Evolutionary conservation across 2,888 invertebrate genomes (phyloP), one percentile per base, ranked within the genome.

Genomic region (Salticus scenicus): DNA sequence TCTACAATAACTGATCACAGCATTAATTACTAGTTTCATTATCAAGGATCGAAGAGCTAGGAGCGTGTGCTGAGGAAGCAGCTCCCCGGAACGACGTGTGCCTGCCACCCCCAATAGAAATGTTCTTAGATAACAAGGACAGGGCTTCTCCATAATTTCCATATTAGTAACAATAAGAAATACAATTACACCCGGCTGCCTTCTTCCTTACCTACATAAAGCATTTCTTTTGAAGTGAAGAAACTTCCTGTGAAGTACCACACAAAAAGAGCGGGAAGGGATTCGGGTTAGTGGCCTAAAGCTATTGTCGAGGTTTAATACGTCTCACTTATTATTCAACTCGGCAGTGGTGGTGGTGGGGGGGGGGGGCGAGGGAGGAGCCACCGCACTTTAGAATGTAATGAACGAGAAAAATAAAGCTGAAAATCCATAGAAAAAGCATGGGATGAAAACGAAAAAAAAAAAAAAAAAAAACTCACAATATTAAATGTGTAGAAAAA

Each of bases 11-110:
- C 85, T 87, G 87, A 87, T 87, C 87, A 79, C 81, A 77, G 78
- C 81, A 85, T 87, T 87, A 87, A 87, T 87, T 87, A 87, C 85
- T 78, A 87, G 87, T 87, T 87, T 87, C 87, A 87, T 87, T 87
- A 87, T 84, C 85, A 81, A 76, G 87, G 78, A 87, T 87, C 87
- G 87, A 87, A 87, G 83, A 81, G 78, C 81, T 76, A 73, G 76
- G 84, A 87, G 87, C 81, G 63, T 77, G 79, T 75, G 79, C 83
- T 75, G 37, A 87, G 84, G 87, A 76, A 79, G 83, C 47, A 30
- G 67, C 71, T 74, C 75, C 79, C 85, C 42, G 51, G 72, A 70
- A 76, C 71, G 72, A 28, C 74, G 79, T 67, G 57, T 67, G 70
- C 75, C 28, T 24, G 57, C 57, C 24, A 57, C 78, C 73, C 86